Evolutionary conservation across 35 echinoderm and acorn worm species (phyloP).

Genomic region (Chiridota heheva): DNA sequence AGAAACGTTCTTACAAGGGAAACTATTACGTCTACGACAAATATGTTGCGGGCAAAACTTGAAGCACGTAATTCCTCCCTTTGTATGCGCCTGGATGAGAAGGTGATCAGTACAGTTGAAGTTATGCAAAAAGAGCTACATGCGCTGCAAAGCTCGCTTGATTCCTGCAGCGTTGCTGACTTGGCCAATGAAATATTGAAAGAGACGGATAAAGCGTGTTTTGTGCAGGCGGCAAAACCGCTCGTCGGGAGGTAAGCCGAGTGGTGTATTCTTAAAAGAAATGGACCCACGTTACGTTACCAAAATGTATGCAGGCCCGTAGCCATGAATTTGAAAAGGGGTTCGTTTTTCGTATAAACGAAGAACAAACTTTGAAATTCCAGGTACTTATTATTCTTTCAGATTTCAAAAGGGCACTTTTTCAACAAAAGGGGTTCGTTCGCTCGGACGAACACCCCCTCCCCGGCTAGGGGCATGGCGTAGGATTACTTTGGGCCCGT

Average conservation of each 20-base stretch:
- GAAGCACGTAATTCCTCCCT: conserved; percentile 25
- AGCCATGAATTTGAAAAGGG: not conserved
- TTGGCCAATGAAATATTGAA: conserved; percentile 81
- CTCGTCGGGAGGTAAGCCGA: conserved; percentile 73
- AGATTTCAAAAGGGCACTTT: not conserved
- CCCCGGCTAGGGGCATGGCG: too few species aligned
- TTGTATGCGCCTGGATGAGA: conserved; percentile 29
- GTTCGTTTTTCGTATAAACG: not conserved
- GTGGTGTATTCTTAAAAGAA: not conserved
- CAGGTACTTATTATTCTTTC: not conserved
- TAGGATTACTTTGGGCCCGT: too few species aligned
- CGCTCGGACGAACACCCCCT: too few species aligned
- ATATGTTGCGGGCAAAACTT: conserved; percentile 28
- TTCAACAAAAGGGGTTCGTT: not conserved
- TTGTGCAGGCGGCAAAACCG: conserved; percentile 87
- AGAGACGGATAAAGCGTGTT: conserved; percentile 92
- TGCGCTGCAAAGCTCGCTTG: conserved; percentile 38
- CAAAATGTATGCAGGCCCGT: not conserved
- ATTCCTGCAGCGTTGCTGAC: conserved; percentile 77
- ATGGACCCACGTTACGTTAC: not conserved
- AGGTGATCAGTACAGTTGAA: conserved; percentile 45
- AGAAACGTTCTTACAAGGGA: conserved; percentile 38
- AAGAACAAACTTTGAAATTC: not conserved
- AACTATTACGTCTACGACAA: conserved; percentile 39
- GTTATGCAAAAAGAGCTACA: conserved; percentile 42